These are phyloP conservation scores for Agapornis canus DNA, from an alignment of 2,797 vertebrate genomes.

Conservation along the genomic window DNA sequence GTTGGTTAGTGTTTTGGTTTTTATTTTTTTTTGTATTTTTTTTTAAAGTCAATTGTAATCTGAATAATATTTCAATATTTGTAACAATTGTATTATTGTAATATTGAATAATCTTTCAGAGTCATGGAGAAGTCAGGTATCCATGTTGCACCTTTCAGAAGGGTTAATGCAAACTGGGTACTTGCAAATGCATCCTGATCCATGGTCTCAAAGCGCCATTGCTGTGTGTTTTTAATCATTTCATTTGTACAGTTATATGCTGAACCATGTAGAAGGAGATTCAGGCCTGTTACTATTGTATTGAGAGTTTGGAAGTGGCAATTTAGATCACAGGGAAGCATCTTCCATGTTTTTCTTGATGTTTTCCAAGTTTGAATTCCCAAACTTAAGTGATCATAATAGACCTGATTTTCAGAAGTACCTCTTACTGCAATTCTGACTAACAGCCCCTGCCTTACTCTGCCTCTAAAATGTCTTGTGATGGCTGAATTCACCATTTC, in stretches of 20 bases:
- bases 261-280: neutral
- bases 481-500: neutral
- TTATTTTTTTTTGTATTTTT: neutral
- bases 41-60: neutral
- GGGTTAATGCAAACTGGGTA: neutral
- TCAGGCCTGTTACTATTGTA: neutral
- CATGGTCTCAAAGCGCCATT: neutral
- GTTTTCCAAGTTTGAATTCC: neutral
- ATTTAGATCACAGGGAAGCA: neutral
- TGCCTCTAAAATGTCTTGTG: neutral
- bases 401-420: neutral
- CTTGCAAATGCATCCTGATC: neutral
- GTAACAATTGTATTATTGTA: no score
- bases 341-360: neutral
- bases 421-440: neutral
- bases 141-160: neutral
- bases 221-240: neutral
- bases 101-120: neutral
- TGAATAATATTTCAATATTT: neutral
- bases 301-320: neutral
- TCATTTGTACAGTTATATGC: neutral
- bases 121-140: neutral
- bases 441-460: neutral
- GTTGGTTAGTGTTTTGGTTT: no score
- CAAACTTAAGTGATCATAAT: neutral